Evolutionary conservation across 2,797 vertebrate genomes (phyloP).

Genomic region (Anguilla anguilla): DNA sequence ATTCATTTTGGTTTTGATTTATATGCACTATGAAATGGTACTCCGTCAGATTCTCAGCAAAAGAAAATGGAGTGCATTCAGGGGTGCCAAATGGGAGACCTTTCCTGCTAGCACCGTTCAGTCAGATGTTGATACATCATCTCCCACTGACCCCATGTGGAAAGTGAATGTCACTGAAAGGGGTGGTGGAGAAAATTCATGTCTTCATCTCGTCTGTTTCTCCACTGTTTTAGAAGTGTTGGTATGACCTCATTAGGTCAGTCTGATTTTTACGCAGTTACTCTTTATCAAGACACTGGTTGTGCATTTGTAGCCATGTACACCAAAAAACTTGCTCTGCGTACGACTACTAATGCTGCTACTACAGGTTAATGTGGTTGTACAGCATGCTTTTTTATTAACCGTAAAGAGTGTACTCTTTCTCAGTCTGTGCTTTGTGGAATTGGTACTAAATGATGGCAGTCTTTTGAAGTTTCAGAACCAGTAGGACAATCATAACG

Average conservation of each 20-base stretch:
- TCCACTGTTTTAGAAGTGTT: neutral
- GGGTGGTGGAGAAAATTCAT: neutral
- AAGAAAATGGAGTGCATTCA: neutral
- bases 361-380: neutral
- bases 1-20: neutral
- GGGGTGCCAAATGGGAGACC: neutral
- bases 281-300: neutral
- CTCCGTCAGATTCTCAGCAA: neutral
- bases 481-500: neutral
- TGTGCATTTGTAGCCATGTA: neutral
- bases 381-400: neutral
- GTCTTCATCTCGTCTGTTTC: neutral
- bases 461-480: neutral
- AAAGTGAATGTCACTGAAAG: neutral
- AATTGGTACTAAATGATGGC: neutral
- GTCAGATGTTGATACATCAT: neutral
- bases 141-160: neutral
- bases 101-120: neutral
- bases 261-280: neutral
- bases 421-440: neutral
- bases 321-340: neutral
- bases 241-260: neutral
- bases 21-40: neutral
- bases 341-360: neutral
- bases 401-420: neutral